Evolutionary conservation across 2,888 invertebrate genomes (phyloP), one percentile per base, ranked within the genome.

Genomic region (Elegia similella): DNA sequence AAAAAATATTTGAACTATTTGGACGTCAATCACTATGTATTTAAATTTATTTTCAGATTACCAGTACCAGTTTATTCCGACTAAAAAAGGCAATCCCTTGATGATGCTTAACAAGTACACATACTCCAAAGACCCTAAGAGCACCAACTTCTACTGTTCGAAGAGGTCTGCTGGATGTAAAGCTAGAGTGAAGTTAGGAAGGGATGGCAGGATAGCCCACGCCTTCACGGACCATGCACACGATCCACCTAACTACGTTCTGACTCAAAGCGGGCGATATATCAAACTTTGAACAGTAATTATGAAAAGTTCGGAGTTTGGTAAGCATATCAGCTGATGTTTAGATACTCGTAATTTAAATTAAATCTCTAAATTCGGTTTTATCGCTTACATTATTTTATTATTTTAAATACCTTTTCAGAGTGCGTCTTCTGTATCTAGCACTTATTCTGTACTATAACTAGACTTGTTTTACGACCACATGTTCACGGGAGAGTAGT

Each of bases 231-330:
- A 30, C 3, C 62, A 66, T 29, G 67, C 63, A 12, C 65, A 71
- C 55, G 61, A 63, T 0, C 72, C 72, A 1, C 73, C 72, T 5
- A 57, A 59, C 8, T 43, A 43, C 5, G 15, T 43, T 7, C 8
- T 16, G 13, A 43, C 43, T 43, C 15, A 43, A 6, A 43, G 43
- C 15, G 43, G 43, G 8, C 43, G 13, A 13, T 43, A 43, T 16
- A 43, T 43, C 38, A 38, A 38, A 38, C 12, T 38, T 5, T 38
- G 38, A 38, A n/a, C 16, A 43, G 13, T 13, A 7, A 6, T 43
- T 1, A 0, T 7, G 7, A n/a, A 3, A 0, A 0, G 23, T 23
- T 23, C 23, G 23, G 23, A 2, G 23, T 23, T 23, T 23, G 23
- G 5, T 23, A 23, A 23, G 23, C 23, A 23, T 23, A 23, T 23